Base-by-base conservation (phyloP, 1,140 invertebrate species). In the Heliconius hewitsoni region DNA sequence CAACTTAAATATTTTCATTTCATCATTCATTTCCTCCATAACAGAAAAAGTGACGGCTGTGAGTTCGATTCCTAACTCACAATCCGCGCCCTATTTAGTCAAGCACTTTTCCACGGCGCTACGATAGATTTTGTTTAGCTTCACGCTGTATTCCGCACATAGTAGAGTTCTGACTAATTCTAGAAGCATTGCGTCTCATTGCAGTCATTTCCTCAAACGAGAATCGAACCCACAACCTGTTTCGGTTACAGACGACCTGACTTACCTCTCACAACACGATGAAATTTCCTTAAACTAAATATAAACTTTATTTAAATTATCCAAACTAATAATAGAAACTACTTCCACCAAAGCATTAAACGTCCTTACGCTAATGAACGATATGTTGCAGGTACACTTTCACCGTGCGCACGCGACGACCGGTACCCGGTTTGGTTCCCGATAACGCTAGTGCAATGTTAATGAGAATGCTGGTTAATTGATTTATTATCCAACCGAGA, bases 391-490 rank as follows among this genome's bases (percentile, higher is more conserved):
- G 42, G 19, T 86, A 87, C 87, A 91, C 90, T 90, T 91, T 90
- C 90, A 82, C 88, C 82, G 84, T 81, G 87, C 89, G 87, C 89
- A 88, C 90, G 82, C 76, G 50, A 76, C 60, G 80, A 87, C 89
- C 90, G 86, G 89, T 86, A 83, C 79, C 76, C 57, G 85, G 89
- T 92, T 92, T 86, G 88, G 89, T 90, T 89, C 91, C 88, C 85
- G 91, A 92, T 92, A 92, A 90, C 87, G 13, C 27, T 66, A 85
- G 84, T 83, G 82, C 81, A 82, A 83, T 84, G 79, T 85, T 90
- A 91, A 91, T 91, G 90, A 90, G 90, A 89, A 87, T 88, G 85
- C 86, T 79, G 83, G 81, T 86, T 89, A 90, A 87, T 89, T 92
- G 88, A 91, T 91, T 88, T 91, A 92, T 90, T 86, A 78, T 75